Conservation (phyloP, 2,888 invertebrate genomes). For the Lasius fuliginosus region DNA sequence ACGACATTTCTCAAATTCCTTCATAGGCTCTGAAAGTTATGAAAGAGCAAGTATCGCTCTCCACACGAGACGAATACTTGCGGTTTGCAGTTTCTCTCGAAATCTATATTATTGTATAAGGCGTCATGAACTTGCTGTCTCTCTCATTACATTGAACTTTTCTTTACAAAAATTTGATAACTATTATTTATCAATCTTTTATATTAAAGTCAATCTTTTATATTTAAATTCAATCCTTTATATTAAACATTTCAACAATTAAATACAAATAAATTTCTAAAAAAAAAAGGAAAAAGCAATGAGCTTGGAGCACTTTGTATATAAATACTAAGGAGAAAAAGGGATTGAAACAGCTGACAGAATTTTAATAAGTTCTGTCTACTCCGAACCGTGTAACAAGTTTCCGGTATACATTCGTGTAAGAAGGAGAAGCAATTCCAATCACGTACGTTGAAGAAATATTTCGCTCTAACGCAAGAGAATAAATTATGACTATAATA, state of each 20-base stretch:
- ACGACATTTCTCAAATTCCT: slow-evolving; percentile 19
- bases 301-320: not conserved
- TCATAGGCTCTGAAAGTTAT: not conserved
- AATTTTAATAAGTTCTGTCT: slow-evolving; percentile 38
- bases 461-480: not conserved
- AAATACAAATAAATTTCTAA: not conserved
- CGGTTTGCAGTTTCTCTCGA: slow-evolving; percentile 32
- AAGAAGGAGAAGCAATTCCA: slow-evolving; percentile 37
- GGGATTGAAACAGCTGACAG: slow-evolving; percentile 38
- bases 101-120: not conserved
- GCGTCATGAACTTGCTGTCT: not conserved
- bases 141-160: not conserved
- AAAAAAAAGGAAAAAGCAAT: not conserved
- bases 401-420: slow-evolving; percentile 45
- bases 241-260: not conserved
- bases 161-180: not conserved
- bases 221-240: not conserved
- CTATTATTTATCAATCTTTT: no score
- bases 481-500: slow-evolving; percentile 12
- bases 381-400: slow-evolving; percentile 49
- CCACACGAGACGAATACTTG: slow-evolving; percentile 25
- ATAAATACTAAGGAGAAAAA: slow-evolving; percentile 21
- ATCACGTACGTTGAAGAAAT: slow-evolving; percentile 21
- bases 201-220: not conserved
- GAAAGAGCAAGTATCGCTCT: slow-evolving; percentile 19